These are phyloP conservation scores for Mellilla xanthometata DNA, from an alignment of 2,888 invertebrate genomes.

Conservation along the genomic window DNA sequence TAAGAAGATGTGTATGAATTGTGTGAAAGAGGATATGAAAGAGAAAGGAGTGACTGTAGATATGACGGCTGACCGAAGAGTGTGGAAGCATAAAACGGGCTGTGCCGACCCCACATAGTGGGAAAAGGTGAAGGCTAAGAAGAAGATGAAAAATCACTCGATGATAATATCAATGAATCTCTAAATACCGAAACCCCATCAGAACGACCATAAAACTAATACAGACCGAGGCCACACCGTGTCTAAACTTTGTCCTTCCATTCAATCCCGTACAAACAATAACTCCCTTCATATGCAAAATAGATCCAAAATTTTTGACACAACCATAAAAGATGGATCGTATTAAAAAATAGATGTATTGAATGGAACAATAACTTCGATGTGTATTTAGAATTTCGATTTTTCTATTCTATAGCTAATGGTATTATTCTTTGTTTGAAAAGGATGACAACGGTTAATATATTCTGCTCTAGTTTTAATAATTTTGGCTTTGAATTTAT, in stretches of 20 bases:
- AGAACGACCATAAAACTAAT: constrained; percentile 22
- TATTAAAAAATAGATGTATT: constrained; percentile 48
- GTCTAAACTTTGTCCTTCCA: constrained; percentile 18
- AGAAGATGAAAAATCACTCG: too few species aligned
- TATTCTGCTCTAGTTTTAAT: constrained; percentile 11
- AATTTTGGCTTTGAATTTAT: not conserved
- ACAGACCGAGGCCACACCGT: constrained; percentile 25
- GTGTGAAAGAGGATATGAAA: too few species aligned
- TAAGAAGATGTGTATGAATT: too few species aligned
- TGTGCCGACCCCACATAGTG: too few species aligned
- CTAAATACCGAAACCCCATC: constrained; percentile 17
- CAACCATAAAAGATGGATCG: constrained; percentile 74
- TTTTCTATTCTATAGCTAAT: constrained; percentile 32
- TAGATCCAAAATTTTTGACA: constrained; percentile 62
- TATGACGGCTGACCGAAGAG: too few species aligned
- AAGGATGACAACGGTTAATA: constrained; percentile 6
- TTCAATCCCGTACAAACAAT: constrained; percentile 36
- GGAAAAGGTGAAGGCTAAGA: too few species aligned
- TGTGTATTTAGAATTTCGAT: constrained; percentile 32
- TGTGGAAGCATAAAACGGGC: too few species aligned
- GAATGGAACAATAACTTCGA: constrained; percentile 30
- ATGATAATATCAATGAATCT: constrained; percentile 6
- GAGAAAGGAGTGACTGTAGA: too few species aligned
- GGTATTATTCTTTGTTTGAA: constrained; percentile 18
- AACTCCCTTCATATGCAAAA: constrained; percentile 74